phyloP scores from a whole-genome alignment of 2,113 vertebrate species.

The Oenanthe oenanthe region DNA sequence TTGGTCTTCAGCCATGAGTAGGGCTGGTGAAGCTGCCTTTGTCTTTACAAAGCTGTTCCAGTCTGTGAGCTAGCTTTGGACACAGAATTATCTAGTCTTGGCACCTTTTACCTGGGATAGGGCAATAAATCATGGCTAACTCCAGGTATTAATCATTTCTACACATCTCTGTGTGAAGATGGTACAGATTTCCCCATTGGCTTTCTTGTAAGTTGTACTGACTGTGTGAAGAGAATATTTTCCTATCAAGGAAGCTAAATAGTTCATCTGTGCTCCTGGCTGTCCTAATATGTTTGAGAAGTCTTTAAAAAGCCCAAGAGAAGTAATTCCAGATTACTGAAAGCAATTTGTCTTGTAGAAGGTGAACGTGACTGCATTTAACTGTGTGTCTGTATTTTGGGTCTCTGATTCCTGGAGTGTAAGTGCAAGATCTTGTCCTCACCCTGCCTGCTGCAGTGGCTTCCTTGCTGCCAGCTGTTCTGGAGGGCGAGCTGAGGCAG shows the following conservation, averaged over 20 bases:
- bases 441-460: neutral
- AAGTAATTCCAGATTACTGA: conserved; percentile 56
- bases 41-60: neutral
- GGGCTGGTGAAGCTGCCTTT: neutral
- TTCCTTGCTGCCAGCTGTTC: neutral
- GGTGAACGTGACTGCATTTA: neutral
- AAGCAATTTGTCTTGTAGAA: conserved; percentile 56
- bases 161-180: neutral
- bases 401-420: neutral
- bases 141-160: conserved; percentile 33
- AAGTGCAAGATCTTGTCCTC: neutral
- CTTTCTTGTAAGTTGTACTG: neutral
- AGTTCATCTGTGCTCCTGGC: conserved; percentile 33
- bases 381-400: neutral
- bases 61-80: neutral
- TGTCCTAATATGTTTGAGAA: conserved; percentile 49
- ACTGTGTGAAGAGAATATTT: conserved; percentile 32
- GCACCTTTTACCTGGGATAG: neutral
- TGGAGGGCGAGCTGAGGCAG: neutral
- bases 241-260: conserved; percentile 29
- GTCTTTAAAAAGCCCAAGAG: conserved; percentile 60
- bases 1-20: fast-evolving
- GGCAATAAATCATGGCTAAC: conserved; percentile 15
- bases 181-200: neutral
- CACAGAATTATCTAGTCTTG: neutral